Evolutionary conservation across 2,797 vertebrate species (phyloP), one percentile per base, ranked within the genome.

Genomic region (Lepilemur septentrionalis): DNA sequence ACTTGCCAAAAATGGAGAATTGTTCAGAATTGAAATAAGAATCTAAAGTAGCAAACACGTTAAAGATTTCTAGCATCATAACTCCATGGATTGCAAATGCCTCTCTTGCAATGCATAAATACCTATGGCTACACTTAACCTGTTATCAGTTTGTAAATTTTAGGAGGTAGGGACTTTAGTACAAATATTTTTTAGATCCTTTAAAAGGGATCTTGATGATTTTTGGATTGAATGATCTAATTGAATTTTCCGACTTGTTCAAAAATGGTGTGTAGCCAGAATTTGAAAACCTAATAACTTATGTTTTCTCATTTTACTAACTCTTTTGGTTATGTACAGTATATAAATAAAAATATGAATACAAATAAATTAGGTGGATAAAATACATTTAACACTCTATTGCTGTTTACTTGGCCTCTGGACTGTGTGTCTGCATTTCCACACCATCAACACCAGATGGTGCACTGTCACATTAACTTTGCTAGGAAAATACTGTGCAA

Each of bases 371-470:
- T 67, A n/a, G 3, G 4, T 61, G 32, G 15, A 57, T 50, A 48
- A 38, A 70, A 55, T 84, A 59, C 30, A n/a, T 59, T 35, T 43
- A 82, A 65, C 28, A 43, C 8, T n/a, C 4, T 80, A 28, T 41
- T n/a, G 10, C 15, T 72, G 30, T 4, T 75, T 15, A 4, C 8
- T 57, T 50, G n/a, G 5, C 52, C 69, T 89, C 73, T 35, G 86
- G 55, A 35, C 41, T n/a, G 2, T 38, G 52, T 97, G 52, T 90
- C 96, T 93, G 87, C 76, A 38, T 50, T 96, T 96, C 28, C 35
- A n/a, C 3, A 9, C 0, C 38, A 1, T 59, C 0, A 76, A 43
- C 94, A 97, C 43, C 7, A 95, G 95, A 61, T 69, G 95, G 93
- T 9, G 9, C 1, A n/a, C 0, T 1, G 3, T 52, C 32, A 41